These are phyloP conservation scores for Malurus cyaneus DNA, from an alignment of 2,113 vertebrate genomes.

Conservation along the genomic window DNA sequence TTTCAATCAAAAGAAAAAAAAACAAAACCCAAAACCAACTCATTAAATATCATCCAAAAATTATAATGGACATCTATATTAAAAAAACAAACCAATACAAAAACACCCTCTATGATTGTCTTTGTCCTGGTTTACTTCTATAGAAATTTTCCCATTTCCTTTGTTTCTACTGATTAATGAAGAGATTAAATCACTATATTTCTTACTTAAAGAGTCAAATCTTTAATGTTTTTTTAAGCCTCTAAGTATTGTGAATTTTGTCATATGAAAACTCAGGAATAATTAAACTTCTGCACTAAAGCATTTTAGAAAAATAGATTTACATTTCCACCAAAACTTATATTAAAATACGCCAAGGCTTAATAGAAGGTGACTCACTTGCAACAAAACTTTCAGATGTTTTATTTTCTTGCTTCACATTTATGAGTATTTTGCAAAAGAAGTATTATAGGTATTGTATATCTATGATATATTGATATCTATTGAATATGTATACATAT, in stretches of 20 bases:
- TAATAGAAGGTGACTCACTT: background rate
- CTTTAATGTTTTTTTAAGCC: background rate
- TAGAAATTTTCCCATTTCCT: background rate
- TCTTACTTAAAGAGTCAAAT: background rate
- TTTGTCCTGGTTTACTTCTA: background rate
- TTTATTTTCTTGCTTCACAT: background rate
- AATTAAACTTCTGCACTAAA: background rate
- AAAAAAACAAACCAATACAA: background rate
- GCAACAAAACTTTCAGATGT: background rate
- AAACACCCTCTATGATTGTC: background rate
- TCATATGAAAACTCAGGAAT: background rate
- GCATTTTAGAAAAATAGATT: background rate
- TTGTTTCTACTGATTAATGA: background rate
- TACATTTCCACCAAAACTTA: background rate
- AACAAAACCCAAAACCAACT: too few relatives aligned
- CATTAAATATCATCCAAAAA: background rate
- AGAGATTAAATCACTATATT: background rate
- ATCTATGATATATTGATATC: background rate
- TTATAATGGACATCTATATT: background rate
- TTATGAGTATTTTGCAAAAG: background rate
- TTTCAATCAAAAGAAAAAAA: background rate
- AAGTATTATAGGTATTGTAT: background rate
- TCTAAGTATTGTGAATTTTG: background rate
- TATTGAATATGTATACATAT: background rate
- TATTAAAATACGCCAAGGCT: background rate